Conservation (phyloP, 53 echinoderm and acorn worm genomes). For the Actinopyga echinites region DNA sequence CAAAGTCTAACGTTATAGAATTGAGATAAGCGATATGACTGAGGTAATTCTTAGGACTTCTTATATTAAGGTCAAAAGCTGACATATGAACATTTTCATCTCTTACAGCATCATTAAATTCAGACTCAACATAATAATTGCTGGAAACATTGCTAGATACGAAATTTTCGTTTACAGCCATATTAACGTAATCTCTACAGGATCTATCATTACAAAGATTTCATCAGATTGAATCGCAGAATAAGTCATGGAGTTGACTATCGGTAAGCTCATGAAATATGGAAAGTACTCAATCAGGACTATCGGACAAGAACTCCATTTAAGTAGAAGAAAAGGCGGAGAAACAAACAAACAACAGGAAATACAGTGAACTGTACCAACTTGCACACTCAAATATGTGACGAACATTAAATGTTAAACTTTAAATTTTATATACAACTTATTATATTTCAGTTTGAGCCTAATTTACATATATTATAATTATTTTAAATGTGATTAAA, state of each 20-base stretch:
- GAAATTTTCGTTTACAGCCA: not conserved
- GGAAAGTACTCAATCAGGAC: not conserved
- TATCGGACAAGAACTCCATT: not conserved
- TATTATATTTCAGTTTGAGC: too few relatives aligned
- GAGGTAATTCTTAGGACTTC: conserved; percentile 19
- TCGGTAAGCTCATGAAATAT: not conserved
- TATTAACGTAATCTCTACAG: not conserved
- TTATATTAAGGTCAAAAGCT: conserved; percentile 8
- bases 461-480: too few relatives aligned
- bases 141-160: too few relatives aligned
- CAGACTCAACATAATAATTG: too few relatives aligned
- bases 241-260: not conserved
- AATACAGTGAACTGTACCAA: too few relatives aligned
- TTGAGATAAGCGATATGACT: not conserved
- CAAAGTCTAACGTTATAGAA: not conserved
- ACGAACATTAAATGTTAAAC: too few relatives aligned
- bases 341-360: not conserved
- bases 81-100: not conserved
- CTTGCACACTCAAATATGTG: too few relatives aligned
- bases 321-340: not conserved
- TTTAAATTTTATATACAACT: too few relatives aligned
- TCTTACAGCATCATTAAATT: not conserved
- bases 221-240: not conserved
- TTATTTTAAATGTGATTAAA: too few relatives aligned
- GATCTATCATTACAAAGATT: not conserved